Percentiles rank a stretch among this genome's conserved stretches.
Evolutionary conservation across 2,888 invertebrate species (phyloP).

Genomic region (Fissipunctia ypsillon): DNA sequence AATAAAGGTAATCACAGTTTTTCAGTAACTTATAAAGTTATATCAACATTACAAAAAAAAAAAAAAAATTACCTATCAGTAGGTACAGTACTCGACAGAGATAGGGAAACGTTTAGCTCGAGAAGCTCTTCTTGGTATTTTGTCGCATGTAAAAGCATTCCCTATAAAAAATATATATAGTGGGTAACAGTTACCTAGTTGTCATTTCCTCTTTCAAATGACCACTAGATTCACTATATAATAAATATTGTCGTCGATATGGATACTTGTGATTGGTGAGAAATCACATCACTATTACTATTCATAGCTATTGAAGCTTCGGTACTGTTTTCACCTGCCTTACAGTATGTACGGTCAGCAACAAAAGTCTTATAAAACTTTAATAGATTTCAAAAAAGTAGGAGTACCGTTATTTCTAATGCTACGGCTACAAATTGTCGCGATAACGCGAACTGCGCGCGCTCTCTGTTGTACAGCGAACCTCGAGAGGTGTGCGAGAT

Average conservation of each 20-base stretch:
- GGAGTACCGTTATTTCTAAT: too few relatives aligned
- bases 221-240: too few relatives aligned
- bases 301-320: not conserved
- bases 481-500: too few relatives aligned
- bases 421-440: too few relatives aligned
- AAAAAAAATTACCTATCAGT: slow-evolving; percentile 9
- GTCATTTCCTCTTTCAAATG: too few relatives aligned
- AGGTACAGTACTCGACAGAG: not conserved
- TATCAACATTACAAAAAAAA: not conserved
- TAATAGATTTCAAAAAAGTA: too few relatives aligned
- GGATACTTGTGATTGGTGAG: slow-evolving; percentile 26
- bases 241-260: slow-evolving; percentile 23
- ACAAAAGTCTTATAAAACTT: too few relatives aligned
- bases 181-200: too few relatives aligned
- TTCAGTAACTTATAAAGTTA: not conserved
- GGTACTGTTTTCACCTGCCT: slow-evolving; percentile 10
- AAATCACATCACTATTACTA: slow-evolving; percentile 25
- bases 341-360: not conserved
- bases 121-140: not conserved
- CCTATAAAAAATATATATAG: slow-evolving; percentile 8
- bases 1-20: not conserved
- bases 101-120: not conserved
- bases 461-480: too few relatives aligned
- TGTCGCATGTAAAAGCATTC: not conserved
- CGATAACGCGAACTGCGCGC: too few relatives aligned